phyloP scores from a whole-genome alignment of 1,140 invertebrate species.

The Metaphire vulgaris region DNA sequence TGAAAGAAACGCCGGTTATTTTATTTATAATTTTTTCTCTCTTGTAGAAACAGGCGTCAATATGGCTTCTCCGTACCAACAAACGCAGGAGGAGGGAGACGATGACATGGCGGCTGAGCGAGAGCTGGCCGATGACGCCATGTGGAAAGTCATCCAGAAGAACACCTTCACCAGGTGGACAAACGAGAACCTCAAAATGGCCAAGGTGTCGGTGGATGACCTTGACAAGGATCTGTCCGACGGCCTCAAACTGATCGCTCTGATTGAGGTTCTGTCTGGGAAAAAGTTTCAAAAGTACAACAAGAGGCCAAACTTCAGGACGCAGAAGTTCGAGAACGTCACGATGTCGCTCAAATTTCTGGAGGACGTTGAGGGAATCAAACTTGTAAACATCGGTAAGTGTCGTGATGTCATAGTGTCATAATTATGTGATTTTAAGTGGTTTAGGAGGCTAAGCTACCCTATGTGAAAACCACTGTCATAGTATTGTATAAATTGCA shows the following conservation, averaged over 20 bases:
- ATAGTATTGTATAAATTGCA: too few species aligned
- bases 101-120: constrained; percentile 41
- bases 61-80: background rate
- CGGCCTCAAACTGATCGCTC: constrained; percentile 70
- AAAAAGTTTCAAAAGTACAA: constrained; percentile 76
- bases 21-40: too few species aligned
- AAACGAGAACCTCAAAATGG: constrained; percentile 81
- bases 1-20: too few species aligned
- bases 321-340: constrained; percentile 72
- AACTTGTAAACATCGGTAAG: constrained; percentile 78
- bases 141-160: constrained; percentile 89
- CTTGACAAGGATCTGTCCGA: constrained; percentile 79
- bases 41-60: too few species aligned
- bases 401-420: too few species aligned
- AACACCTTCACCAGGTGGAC: constrained; percentile 90
- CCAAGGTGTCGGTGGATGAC: constrained; percentile 68
- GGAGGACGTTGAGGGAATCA: constrained; percentile 76
- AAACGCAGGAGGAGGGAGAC: constrained; percentile 41
- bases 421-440: too few species aligned
- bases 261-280: constrained; percentile 79
- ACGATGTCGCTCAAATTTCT: constrained; percentile 82
- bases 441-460: too few species aligned
- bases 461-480: too few species aligned
- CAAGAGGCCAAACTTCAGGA: constrained; percentile 76
- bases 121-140: constrained; percentile 64